phyloP scores from a whole-genome alignment of 2,888 invertebrate genomes.

The Tipula helvola region DNA sequence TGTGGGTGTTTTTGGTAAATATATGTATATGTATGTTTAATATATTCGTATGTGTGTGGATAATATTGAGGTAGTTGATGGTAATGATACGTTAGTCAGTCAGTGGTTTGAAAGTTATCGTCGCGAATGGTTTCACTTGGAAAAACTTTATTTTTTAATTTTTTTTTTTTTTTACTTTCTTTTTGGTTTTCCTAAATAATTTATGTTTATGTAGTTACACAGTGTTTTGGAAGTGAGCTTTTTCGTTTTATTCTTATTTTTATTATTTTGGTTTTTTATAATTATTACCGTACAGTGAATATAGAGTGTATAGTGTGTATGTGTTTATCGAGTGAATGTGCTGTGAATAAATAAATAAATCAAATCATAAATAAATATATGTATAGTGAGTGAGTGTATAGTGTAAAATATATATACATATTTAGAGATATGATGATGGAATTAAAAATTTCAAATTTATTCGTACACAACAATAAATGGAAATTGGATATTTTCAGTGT shows the following conservation, averaged over 20 bases:
- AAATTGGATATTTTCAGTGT: neutral
- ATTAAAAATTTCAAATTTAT: neutral
- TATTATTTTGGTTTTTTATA: neutral
- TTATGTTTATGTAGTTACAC: neutral
- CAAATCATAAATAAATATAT: neutral
- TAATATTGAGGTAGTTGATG: conserved; percentile 4
- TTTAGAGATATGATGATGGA: neutral
- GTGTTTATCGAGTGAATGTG: neutral
- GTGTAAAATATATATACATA: neutral
- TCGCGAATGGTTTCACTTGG: neutral
- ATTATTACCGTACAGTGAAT: neutral
- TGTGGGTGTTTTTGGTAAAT: neutral
- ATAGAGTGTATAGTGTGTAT: neutral
- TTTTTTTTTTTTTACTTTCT: neutral
- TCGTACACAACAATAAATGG: neutral
- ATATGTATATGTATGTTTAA: neutral
- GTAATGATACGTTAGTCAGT: neutral
- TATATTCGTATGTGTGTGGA: neutral
- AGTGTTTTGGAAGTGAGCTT: neutral
- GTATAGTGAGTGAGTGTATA: neutral
- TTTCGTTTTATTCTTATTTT: neutral
- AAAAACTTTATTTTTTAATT: neutral
- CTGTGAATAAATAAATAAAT: neutral
- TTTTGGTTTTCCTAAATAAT: neutral
- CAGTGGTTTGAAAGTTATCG: neutral